Base-by-base conservation (phyloP, 2,797 vertebrate species). In the Brotula barbata region DNA sequence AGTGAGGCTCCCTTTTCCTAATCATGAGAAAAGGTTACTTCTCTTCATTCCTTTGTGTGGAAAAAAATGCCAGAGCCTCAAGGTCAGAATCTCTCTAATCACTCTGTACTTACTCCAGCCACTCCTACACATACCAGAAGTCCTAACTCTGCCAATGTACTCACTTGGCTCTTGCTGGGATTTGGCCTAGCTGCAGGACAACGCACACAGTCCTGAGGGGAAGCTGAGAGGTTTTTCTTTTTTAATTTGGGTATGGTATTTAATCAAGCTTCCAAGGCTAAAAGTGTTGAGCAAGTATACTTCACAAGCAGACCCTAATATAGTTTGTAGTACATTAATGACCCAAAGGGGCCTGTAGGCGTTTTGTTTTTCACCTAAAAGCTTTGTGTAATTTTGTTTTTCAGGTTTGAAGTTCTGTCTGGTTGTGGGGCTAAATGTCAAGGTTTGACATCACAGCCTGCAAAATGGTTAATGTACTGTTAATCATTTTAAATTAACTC, bases 51-150 rank as follows among this genome's bases (percentile, higher is more conserved):
- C 59, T 68, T 77, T 84, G 71, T 88, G 70, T 76, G 68, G n/a
- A n/a, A 49, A 67, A 80, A 78, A 79, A 58, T 76, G 70, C 76
- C 62, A 81, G 71, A 58, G 59, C 65, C 31, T 81, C 73, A 85
- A 87, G 81, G 85, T 85, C 84, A 82, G 72, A 84, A 65, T 81
- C 67, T 73, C 77, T 82, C 73, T 74, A 79, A 81, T 86, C 81
- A 62, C 71, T 71, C 25, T 39, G 64, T 58, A 47, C 82, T 79
- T 46, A 49, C 56, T 49, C 28, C 36, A 65, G 69, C 64, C 76
- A 78, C 81, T 84, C 82, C 80, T 68, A 57, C 84, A 77, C 86
- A 89, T 86, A 84, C 84, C 82, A 79, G 70, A 80, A 84, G 63
- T 56, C 62, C 51, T 42, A 67, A 69, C 77, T 47, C 75, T 64